Conservation (phyloP, 2,888 invertebrate species). For the Galeopsomyia nigrocyanea region DNA sequence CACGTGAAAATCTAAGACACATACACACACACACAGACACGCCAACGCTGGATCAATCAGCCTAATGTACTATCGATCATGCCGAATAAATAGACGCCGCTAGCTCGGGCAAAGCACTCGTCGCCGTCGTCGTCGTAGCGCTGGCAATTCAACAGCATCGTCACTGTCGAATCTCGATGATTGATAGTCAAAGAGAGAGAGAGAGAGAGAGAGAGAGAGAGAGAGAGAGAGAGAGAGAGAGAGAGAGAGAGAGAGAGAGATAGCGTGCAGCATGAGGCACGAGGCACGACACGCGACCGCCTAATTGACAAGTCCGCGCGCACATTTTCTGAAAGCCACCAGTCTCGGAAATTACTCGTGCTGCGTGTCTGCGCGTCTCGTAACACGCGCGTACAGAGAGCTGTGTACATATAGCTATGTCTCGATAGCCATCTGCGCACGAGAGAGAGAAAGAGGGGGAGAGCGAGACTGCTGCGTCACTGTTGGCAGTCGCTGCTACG, state of each 20-base stretch:
- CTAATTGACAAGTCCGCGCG: slow-evolving; percentile 30
- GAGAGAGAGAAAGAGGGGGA: no score
- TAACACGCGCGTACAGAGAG: no score
- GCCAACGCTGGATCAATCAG: slow-evolving; percentile 58
- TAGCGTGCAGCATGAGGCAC: no score
- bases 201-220: no score
- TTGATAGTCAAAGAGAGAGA: slow-evolving; percentile 57
- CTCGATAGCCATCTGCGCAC: no score
- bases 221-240: no score
- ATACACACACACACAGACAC: slow-evolving; percentile 22
- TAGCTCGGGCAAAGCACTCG: background rate
- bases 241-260: no score
- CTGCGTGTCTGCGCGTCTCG: no score
- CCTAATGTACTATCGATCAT: slow-evolving; percentile 59
- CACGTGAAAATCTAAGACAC: no score
- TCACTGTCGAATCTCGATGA: slow-evolving; percentile 64
- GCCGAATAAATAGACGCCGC: slow-evolving; percentile 18
- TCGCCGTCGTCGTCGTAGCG: slow-evolving; percentile 11
- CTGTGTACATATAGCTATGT: no score
- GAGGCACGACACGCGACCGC: slow-evolving; percentile 7
- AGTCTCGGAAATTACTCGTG: background rate
- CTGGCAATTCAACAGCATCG: slow-evolving; percentile 54
- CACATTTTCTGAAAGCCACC: background rate
- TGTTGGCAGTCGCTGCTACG: no score
- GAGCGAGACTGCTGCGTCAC: no score